A percentile compares a stretch with the other conserved stretches of the same genome.
These are phyloP conservation scores for Syngnathus typhle DNA, from an alignment of 2,113 vertebrate species.

Conservation along the genomic window DNA sequence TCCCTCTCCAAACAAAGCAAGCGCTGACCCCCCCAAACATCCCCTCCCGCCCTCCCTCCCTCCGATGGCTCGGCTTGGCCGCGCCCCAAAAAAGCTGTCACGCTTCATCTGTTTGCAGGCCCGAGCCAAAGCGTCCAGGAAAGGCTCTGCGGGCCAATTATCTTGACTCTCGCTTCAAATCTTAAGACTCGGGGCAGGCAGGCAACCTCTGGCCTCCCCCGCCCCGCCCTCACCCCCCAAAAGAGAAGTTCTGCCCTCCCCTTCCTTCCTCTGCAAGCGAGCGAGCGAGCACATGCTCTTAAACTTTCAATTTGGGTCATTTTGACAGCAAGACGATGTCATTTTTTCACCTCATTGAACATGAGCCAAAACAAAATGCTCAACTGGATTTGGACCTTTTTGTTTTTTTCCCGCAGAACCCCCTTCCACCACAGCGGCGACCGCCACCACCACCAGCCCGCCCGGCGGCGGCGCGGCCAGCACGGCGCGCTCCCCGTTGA, in stretches of 20 bases:
- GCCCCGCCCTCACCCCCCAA: slow-evolving; percentile 18
- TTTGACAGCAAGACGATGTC: slow-evolving; percentile 43
- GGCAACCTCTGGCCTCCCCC: slow-evolving; percentile 27
- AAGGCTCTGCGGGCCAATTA: slow-evolving; percentile 51
- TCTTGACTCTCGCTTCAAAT: slow-evolving; percentile 52
- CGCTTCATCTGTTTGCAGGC: slow-evolving; percentile 48
- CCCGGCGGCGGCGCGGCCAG: slow-evolving; percentile 67
- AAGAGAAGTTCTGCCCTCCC: too few relatives aligned
- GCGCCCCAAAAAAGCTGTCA: slow-evolving; percentile 50
- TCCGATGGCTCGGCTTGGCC: slow-evolving; percentile 30
- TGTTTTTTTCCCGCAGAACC: slow-evolving; percentile 76
- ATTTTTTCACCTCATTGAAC: slow-evolving; percentile 64
- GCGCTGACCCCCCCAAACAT: slow-evolving; percentile 24
- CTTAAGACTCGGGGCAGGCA: slow-evolving; percentile 36
- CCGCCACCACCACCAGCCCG: slow-evolving; percentile 79
- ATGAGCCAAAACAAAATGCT: too few relatives aligned
- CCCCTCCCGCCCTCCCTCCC: neutral
- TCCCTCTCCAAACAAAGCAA: slow-evolving; percentile 62
- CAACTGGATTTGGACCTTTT: too few relatives aligned
- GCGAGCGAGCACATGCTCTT: slow-evolving; percentile 33
- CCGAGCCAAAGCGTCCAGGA: slow-evolving; percentile 42
- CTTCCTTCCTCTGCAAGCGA: too few relatives aligned
- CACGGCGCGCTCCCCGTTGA: slow-evolving; percentile 72
- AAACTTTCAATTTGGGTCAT: slow-evolving; percentile 27
- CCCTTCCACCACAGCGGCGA: slow-evolving; percentile 83